Evolutionary conservation across 2,797 vertebrate species (phyloP), one percentile per base, ranked within the genome.

Genomic region (Xiphorhynchus erythropygius): DNA sequence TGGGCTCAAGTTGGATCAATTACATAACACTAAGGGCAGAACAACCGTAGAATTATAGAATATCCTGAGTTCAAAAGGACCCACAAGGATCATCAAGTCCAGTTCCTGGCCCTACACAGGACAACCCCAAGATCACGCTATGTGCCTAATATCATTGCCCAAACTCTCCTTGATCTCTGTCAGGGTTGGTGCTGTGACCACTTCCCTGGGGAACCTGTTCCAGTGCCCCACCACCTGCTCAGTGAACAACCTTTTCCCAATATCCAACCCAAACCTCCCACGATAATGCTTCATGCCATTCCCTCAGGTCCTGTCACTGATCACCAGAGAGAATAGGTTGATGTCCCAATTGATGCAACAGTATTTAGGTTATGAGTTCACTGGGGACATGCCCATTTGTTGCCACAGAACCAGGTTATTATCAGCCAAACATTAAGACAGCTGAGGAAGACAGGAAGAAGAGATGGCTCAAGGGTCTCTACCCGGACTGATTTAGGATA

Each of bases 181-280:
- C 39, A 23, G 8, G 33, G 16, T 30, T 44, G 9, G 9, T 33
- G 42, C 4, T 18, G 9, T 55, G 30, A 47, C 7, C 13, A 18
- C 17, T 46, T 30, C 5, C 30, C 33, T 69, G 59, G 9, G 24
- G 7, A 39, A 5, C 19, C 7, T 0, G 0, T 37, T 73, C 18
- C 23, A 52, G 23, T 8, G 9, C 28, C 0, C 2, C 79, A 21
- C 3, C 10, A 37, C 10, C 7, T 21, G 12, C 2, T 11, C 5
- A 3, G 13, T n/a, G 25, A 56, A 42, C 10, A 3, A 7, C 27
- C 41, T 71, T 64, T 44, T 23, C 37, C 23, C 37, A 39, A 21
- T 44, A 65, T 21, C 52, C 32, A 57, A 44, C 16, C 27, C 42
- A 12, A 28, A 52, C 37, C 23, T 57, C 21, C 11, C 10, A 10